Evolutionary conservation across 2,888 invertebrate genomes (phyloP).

Genomic region (Torymus texanus): DNA sequence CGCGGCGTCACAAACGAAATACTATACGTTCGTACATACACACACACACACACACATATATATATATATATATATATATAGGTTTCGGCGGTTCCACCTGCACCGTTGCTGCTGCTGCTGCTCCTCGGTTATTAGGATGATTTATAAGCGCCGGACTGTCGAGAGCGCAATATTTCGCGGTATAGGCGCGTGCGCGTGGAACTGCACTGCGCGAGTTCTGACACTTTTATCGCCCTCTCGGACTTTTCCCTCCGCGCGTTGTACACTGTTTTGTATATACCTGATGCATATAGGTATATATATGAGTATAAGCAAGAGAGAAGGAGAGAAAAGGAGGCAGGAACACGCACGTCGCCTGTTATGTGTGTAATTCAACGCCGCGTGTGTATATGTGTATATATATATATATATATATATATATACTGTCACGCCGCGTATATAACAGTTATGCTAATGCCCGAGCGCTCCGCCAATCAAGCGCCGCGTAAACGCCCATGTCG

Average conservation of each 20-base stretch:
- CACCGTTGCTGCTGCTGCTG: background rate
- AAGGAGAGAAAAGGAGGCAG: background rate
- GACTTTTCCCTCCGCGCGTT: too few relatives aligned
- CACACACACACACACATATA: too few relatives aligned
- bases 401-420: slow-evolving; percentile 10
- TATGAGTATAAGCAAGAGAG: background rate
- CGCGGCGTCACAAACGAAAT: slow-evolving; percentile 29
- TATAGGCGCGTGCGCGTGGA: background rate
- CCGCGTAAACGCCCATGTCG: slow-evolving; percentile 24
- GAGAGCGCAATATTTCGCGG: background rate
- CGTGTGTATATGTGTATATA: background rate
- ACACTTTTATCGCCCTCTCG: background rate
- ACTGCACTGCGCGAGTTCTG: slow-evolving; percentile 8
- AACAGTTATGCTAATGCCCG: slow-evolving; percentile 53
- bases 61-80: background rate
- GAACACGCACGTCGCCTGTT: too few relatives aligned
- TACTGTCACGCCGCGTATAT: slow-evolving; percentile 8
- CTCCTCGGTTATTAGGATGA: slow-evolving; percentile 52
- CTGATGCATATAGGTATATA: too few relatives aligned
- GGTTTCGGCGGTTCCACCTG: slow-evolving; percentile 32
- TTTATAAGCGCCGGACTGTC: slow-evolving; percentile 30
- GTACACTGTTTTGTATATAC: too few relatives aligned
- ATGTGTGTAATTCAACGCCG: too few relatives aligned
- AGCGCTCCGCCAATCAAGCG: slow-evolving; percentile 22
- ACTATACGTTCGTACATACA: background rate